Conservation (phyloP, 2,113 vertebrate species). For the Thamnaconus septentrionalis region DNA sequence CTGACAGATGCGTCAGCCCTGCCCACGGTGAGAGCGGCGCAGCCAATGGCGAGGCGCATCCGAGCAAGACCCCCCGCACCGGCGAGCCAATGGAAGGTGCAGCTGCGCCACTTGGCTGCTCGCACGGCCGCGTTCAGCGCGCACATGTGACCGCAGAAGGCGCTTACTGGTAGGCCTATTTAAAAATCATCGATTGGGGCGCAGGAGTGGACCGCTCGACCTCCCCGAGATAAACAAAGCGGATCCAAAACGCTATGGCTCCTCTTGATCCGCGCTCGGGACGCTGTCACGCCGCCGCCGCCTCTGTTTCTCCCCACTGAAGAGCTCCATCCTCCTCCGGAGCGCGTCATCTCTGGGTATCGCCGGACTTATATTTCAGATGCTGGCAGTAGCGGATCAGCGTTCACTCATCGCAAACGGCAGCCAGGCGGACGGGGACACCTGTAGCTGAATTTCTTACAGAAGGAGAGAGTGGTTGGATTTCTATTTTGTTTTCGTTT, state of each 20-base stretch:
- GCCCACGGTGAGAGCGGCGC: conserved; percentile 6
- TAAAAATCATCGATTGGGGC: conserved; percentile 59
- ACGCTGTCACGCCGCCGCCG: neutral
- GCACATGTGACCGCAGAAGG: conserved; percentile 65
- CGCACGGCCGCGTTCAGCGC: conserved; percentile 51
- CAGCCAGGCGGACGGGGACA: conserved; percentile 42
- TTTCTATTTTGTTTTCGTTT: conserved; percentile 12
- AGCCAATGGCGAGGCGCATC: conserved; percentile 47
- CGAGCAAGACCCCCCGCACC: neutral
- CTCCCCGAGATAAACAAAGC: conserved; percentile 10
- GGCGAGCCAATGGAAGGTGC: conserved; percentile 58
- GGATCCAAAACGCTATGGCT: conserved; percentile 6
- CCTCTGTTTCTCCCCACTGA: neutral
- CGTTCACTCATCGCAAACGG: neutral
- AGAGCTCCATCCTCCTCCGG: neutral
- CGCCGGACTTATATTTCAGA: conserved; percentile 12
- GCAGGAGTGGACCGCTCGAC: conserved; percentile 58
- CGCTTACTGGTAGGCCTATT: conserved; percentile 61
- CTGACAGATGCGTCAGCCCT: conserved; percentile 22
- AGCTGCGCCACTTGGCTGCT: conserved; percentile 18
- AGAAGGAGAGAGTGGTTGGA: neutral
- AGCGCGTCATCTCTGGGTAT: conserved; percentile 7
- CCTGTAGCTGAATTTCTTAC: conserved; percentile 59
- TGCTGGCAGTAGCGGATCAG: neutral
- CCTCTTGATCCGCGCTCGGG: neutral